A percentile compares a stretch with the other conserved stretches of the same genome.
These are phyloP conservation scores for Seira musarum DNA, from an alignment of 2,888 invertebrate genomes.

Conservation along the genomic window DNA sequence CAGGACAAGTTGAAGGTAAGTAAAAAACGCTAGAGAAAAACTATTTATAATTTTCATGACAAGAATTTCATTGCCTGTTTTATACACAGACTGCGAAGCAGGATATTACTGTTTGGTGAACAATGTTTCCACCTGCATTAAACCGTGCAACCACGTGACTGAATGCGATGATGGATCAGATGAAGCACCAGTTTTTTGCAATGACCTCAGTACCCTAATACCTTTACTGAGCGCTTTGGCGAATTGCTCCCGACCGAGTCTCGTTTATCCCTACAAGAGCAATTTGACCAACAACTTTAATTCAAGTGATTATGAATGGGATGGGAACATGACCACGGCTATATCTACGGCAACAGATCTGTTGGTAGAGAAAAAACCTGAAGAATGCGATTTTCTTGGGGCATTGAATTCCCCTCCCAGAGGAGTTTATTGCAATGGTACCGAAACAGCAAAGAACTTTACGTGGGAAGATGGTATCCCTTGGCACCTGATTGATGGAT, in stretches of 20 bases:
- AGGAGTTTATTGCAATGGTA: slow-evolving; percentile 27
- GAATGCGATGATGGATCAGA: slow-evolving; percentile 41
- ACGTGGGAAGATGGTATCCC: slow-evolving; percentile 18
- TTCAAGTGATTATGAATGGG: too few species aligned
- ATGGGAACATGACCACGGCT: too few species aligned
- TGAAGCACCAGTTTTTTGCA: slow-evolving; percentile 31
- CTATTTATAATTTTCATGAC: slow-evolving; percentile 9
- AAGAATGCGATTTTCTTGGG: not conserved
- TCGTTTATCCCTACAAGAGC: too few species aligned
- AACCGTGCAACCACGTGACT: slow-evolving; percentile 17
- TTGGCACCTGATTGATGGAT: slow-evolving; percentile 24
- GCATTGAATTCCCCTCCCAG: not conserved
- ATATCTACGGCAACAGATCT: too few species aligned
- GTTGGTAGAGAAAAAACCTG: slow-evolving; percentile 6
- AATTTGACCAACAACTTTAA: too few species aligned
- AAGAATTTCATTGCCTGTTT: slow-evolving; percentile 16
- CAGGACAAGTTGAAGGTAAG: slow-evolving; percentile 41
- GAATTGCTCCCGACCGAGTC: too few species aligned
- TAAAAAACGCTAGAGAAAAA: not conserved
- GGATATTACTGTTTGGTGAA: too few species aligned
- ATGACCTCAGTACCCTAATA: too few species aligned
- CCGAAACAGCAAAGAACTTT: too few species aligned
- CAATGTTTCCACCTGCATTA: too few species aligned
- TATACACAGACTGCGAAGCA: too few species aligned
- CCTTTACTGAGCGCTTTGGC: too few species aligned